Percentiles rank a stretch among this genome's conserved stretches.
These are phyloP conservation scores for Priocnemis perturbator DNA, from an alignment of 2,888 invertebrate species.

Conservation along the genomic window DNA sequence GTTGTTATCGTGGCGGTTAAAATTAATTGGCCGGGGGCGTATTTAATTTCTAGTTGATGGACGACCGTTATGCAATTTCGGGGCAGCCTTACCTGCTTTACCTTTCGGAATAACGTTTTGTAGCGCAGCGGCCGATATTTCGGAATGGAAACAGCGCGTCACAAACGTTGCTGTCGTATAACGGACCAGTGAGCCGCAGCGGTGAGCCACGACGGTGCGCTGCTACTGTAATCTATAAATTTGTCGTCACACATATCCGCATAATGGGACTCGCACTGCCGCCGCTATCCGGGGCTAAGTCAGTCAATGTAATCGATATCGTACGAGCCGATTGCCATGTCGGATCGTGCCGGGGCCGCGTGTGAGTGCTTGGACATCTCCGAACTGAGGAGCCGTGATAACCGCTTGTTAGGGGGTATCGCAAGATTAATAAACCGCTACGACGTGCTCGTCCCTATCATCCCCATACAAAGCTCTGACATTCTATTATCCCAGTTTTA, in stretches of 20 bases:
- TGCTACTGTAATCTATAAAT: too few relatives aligned
- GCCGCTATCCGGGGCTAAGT: not conserved
- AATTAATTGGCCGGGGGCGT: constrained; percentile 40
- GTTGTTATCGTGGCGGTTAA: constrained; percentile 22
- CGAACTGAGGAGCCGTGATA: not conserved
- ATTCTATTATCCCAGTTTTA: constrained; percentile 20
- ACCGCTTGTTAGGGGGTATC: constrained; percentile 1
- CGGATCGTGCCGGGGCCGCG: not conserved
- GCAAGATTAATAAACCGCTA: constrained; percentile 20
- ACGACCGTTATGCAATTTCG: constrained; percentile 12
- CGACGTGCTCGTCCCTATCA: constrained; percentile 6
- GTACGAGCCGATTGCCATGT: not conserved
- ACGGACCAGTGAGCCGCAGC: too few relatives aligned
- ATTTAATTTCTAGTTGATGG: constrained; percentile 29
- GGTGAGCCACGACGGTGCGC: too few relatives aligned
- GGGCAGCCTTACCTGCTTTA: not conserved
- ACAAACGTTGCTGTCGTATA: too few relatives aligned
- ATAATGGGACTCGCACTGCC: too few relatives aligned
- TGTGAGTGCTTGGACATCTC: constrained; percentile 2
- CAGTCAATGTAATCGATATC: constrained; percentile 8
- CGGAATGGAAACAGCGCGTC: too few relatives aligned
- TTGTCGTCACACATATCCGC: too few relatives aligned
- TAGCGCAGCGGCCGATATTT: too few relatives aligned
- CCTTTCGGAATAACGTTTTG: too few relatives aligned
- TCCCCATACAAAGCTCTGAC: not conserved